Base-by-base conservation (phyloP, 2,113 vertebrate genomes). In the Meriones unguiculatus region DNA sequence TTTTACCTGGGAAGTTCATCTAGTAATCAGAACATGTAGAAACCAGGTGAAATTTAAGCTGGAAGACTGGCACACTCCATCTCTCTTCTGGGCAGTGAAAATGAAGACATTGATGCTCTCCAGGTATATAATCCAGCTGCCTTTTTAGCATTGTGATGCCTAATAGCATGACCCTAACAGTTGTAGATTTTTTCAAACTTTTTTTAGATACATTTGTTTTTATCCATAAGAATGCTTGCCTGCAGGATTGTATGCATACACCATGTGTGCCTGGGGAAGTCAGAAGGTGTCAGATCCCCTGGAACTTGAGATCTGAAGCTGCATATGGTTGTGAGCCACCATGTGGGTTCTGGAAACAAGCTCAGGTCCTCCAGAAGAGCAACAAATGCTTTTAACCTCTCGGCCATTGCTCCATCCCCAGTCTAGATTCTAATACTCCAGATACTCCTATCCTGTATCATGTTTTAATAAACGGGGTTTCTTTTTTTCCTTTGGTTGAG, bases 401-500 rank as follows among this genome's bases (percentile, higher is more conserved):
- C 4, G 46, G 22, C 24, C 41, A 46, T 46, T 41, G n/a, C 18
- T 82, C 28, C 65, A 20, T 13, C 75, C 72, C 20, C n/a, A 25
- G 87, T 95, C 72, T 89, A 91, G 50, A 72, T 93, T 87, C 32
- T 28, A 41, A 20, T 95, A 38, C 73, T n/a, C 10, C 46, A 90
- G 89, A 69, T 17, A 35, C 32, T 57, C 5, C 25, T 65, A 1
- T 85, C 3, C 28, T 59, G 25, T 54, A 54, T 89, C 20, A 54
- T 38, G 81, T 72, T 87, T 89, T 84, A 89, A 9, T 41, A 86
- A 59, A 52, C 88, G 9, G 25, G 54, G 64, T 94, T 95, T 92
- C 96, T 92, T 92, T 82, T 77, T 70, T 2, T 54, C 30, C n/a
- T 92, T 92, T n/a, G n/a, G 18, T n/a, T 93, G 62, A 95, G 30